These are phyloP conservation scores for Yponomeuta sedellus DNA, from an alignment of 2,888 invertebrate genomes.

Conservation along the genomic window DNA sequence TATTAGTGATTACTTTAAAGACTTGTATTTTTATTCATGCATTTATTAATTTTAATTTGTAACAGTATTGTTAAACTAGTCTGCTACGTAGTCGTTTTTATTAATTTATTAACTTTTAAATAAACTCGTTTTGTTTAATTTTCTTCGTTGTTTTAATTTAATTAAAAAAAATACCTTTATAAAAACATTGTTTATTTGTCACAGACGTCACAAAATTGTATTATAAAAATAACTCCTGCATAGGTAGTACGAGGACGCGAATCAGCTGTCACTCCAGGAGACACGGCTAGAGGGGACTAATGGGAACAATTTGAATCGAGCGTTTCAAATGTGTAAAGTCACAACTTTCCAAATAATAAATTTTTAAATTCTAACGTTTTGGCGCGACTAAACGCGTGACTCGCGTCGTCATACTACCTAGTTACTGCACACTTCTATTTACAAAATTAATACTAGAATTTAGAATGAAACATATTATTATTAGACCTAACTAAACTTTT, in stretches of 20 bases:
- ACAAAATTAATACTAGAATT: no score
- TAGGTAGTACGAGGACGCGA: background rate
- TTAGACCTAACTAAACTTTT: no score
- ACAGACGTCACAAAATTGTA: slow-evolving; percentile 1
- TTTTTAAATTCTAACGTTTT: no score
- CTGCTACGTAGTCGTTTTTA: background rate
- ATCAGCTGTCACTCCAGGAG: no score
- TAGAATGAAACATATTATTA: no score
- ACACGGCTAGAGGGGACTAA: no score
- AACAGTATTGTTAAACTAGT: slow-evolving; percentile 21
- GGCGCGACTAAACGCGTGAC: no score
- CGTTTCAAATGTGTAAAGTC: no score
- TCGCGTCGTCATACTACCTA: no score
- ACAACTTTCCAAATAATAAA: no score
- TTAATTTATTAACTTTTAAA: slow-evolving; percentile 25
- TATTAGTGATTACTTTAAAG: slow-evolving; percentile 6
- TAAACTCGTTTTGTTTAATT: slow-evolving; percentile 32
- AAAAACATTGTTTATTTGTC: background rate
- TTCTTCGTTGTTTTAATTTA: slow-evolving; percentile 5
- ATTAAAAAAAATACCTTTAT: background rate
- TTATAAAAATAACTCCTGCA: background rate
- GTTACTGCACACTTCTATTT: no score
- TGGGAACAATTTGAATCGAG: no score
- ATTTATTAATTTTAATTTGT: slow-evolving; percentile 26
- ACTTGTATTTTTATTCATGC: slow-evolving; percentile 19